These are phyloP conservation scores for Acrobasis repandana DNA, from an alignment of 2,888 invertebrate species.

Conservation along the genomic window DNA sequence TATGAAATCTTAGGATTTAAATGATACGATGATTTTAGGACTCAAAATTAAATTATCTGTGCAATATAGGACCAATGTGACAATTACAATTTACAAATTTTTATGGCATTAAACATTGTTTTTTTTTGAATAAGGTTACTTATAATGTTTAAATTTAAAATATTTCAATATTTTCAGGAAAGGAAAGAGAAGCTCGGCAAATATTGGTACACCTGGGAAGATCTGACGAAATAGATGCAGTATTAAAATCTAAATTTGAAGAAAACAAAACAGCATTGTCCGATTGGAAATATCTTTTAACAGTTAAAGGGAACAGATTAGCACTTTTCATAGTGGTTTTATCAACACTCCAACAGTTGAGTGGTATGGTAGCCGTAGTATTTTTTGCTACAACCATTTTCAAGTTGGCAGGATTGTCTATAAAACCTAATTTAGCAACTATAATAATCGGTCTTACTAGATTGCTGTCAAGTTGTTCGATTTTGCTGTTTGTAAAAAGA, in stretches of 20 bases:
- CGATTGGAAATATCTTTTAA: conserved; percentile 39
- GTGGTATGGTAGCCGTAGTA: conserved; percentile 37
- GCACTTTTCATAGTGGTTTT: conserved; percentile 37
- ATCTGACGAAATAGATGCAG: conserved; percentile 32
- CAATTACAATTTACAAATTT: too few species aligned
- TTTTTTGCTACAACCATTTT: conserved; percentile 42
- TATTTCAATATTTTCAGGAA: conserved; percentile 33
- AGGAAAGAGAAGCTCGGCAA: conserved; percentile 32
- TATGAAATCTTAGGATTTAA: too few species aligned
- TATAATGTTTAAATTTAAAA: not conserved
- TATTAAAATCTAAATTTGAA: conserved; percentile 26
- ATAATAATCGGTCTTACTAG: conserved; percentile 41
- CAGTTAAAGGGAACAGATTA: conserved; percentile 38
- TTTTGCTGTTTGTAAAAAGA: conserved; percentile 40
- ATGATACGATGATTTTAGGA: too few species aligned
- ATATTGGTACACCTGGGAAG: conserved; percentile 35
- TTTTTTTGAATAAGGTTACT: too few species aligned
- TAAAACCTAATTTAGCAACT: conserved; percentile 40
- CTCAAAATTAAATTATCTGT: too few species aligned
- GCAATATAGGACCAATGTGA: too few species aligned
- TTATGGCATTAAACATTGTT: too few species aligned
- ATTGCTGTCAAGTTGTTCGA: conserved; percentile 33
- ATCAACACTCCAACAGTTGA: conserved; percentile 36
- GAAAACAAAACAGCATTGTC: conserved; percentile 23
- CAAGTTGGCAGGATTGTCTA: conserved; percentile 38